Percentiles rank a stretch among this genome's conserved stretches.
Evolutionary conservation across 92 coral and sea anemone species (phyloP).

Genomic region (Actinostola sp.): DNA sequence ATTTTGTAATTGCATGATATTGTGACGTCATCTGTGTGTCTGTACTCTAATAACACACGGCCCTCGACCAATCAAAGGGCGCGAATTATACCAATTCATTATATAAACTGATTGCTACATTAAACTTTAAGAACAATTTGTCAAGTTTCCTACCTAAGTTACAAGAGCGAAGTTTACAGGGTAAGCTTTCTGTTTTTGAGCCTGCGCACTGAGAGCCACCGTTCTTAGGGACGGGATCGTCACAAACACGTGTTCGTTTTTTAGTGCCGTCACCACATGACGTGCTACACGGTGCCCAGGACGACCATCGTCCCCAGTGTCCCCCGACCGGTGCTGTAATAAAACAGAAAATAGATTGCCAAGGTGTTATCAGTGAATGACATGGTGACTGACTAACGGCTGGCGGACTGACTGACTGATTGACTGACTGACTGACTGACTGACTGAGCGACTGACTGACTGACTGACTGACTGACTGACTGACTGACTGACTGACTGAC

Average conservation of each 20-base stretch:
- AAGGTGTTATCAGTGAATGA: not conserved
- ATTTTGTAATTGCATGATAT: no score
- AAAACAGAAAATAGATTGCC: no score
- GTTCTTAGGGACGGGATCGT: conserved; percentile 71
- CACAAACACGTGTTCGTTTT: conserved; percentile 64
- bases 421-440: not conserved
- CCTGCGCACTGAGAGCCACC: conserved; percentile 71
- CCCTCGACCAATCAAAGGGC: no score
- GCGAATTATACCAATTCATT: not conserved
- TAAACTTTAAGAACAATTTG: not conserved
- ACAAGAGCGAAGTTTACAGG: conserved; percentile 47
- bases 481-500: not conserved
- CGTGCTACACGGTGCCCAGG: conserved; percentile 62
- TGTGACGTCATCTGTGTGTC: no score
- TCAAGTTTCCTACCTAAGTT: conserved; percentile 36
- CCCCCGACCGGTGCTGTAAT: conserved; percentile 64
- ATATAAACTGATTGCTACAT: not conserved
- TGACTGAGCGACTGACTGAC: not conserved
- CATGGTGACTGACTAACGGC: not conserved
- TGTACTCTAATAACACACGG: no score
- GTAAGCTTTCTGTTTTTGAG: conserved; percentile 5
- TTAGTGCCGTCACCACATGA: conserved; percentile 59
- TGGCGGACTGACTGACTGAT: not conserved
- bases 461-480: not conserved
- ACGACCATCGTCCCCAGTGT: conserved; percentile 80